Conservation (phyloP, 2,797 vertebrate genomes). For the Phataginus tricuspis region DNA sequence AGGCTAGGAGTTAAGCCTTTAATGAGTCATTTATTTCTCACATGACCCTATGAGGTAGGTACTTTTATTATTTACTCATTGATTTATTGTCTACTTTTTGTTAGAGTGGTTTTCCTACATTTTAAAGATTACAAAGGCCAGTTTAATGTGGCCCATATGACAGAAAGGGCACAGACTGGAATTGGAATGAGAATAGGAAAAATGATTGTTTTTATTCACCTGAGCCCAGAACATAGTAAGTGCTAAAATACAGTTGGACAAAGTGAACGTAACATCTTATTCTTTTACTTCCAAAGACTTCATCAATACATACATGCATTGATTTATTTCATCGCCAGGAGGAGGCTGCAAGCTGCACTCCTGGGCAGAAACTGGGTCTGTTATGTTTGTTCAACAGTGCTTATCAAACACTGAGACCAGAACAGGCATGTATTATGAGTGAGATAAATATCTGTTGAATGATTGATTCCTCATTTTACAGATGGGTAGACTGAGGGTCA, state of each 20-base stretch:
- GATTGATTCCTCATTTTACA: background rate
- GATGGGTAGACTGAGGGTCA: background rate
- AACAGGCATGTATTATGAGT: background rate
- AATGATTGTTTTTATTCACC: background rate
- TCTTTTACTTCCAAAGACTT: slow-evolving; percentile 15
- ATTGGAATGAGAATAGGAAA: background rate
- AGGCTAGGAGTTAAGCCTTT: background rate
- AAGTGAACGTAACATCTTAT: background rate
- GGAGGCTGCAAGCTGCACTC: background rate
- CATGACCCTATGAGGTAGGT: background rate
- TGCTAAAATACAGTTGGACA: background rate
- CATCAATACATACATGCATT: background rate
- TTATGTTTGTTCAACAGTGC: background rate
- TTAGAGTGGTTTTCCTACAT: background rate
- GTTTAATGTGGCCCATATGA: background rate
- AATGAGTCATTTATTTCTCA: background rate
- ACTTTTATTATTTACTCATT: background rate
- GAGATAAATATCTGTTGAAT: background rate
- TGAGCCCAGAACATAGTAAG: background rate
- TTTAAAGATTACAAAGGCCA: background rate
- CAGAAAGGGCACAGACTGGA: background rate
- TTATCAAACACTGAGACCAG: background rate
- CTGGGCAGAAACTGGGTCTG: background rate
- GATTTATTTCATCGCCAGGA: background rate
- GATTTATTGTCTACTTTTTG: background rate